Evolutionary conservation across 1,140 invertebrate genomes (phyloP).

Genomic region (Coptotermes formosanus): DNA sequence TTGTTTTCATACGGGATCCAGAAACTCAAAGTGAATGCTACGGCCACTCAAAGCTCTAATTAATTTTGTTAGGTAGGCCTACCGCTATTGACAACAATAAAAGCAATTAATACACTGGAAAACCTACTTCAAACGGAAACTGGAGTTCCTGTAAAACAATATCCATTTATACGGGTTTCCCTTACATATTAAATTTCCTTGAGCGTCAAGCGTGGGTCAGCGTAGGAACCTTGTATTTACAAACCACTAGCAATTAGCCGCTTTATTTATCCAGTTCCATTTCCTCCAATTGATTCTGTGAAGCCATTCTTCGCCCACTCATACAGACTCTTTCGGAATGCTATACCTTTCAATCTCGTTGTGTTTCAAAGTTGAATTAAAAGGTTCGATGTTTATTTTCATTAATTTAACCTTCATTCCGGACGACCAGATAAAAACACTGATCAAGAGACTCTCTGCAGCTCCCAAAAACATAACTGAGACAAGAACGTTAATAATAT

Average conservation of each 20-base stretch:
- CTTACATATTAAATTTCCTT: background rate
- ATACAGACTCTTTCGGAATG: background rate
- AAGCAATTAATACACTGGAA: background rate
- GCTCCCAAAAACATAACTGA: no score
- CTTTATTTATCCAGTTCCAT: background rate
- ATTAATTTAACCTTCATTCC: no score
- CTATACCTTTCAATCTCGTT: background rate
- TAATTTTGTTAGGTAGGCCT: background rate
- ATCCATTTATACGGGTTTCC: background rate
- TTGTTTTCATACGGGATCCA: background rate
- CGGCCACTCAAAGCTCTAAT: background rate
- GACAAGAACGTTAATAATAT: no score
- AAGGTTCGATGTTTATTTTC: background rate
- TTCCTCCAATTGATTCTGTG: background rate
- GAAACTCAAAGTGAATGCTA: background rate
- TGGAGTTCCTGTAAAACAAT: background rate
- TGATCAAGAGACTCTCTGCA: no score
- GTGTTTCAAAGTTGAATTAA: constrained; percentile 4
- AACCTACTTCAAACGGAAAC: background rate
- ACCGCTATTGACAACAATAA: background rate
- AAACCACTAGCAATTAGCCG: background rate
- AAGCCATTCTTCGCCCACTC: background rate
- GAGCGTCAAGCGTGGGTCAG: no score
- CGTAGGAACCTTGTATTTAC: background rate
- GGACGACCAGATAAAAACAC: no score